Conservation (phyloP, 1,140 invertebrate species). For the Archivesica marissinica region DNA sequence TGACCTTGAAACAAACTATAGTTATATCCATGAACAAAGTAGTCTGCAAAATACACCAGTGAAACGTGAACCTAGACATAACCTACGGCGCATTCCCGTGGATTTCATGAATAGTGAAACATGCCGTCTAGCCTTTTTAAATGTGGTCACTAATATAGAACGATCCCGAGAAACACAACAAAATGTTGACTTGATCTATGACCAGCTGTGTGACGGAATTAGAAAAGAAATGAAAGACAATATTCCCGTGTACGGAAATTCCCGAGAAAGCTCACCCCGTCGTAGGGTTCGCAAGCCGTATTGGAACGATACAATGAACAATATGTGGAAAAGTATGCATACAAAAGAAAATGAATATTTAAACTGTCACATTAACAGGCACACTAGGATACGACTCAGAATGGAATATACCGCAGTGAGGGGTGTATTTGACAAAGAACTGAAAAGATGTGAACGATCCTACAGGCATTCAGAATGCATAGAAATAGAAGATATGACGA, state of each 20-base stretch:
- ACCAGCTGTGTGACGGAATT: constrained; percentile 10
- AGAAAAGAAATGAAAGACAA: constrained; percentile 17
- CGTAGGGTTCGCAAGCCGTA: neutral
- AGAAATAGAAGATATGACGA: constrained; percentile 58
- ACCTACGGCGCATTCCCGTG: neutral
- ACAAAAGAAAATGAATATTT: too few relatives aligned
- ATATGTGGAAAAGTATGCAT: constrained; percentile 42
- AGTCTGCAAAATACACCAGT: neutral
- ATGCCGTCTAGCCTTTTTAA: neutral
- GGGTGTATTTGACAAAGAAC: too few relatives aligned
- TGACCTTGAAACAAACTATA: neutral
- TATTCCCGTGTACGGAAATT: constrained; percentile 4
- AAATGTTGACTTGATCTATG: constrained; percentile 42
- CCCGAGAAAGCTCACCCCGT: neutral
- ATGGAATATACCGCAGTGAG: too few relatives aligned
- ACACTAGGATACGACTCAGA: too few relatives aligned
- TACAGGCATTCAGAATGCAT: too few relatives aligned
- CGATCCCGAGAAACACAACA: neutral
- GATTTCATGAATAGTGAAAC: constrained; percentile 16
- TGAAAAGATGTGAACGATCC: too few relatives aligned
- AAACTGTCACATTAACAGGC: too few relatives aligned
- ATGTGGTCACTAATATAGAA: constrained; percentile 31
- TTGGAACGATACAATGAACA: constrained; percentile 25
- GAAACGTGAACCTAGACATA: neutral
- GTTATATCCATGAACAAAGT: neutral